A percentile compares a stretch with the other conserved stretches of the same genome.
Evolutionary conservation across 2,888 invertebrate genomes (phyloP).

Genomic region (Drosophila macrospina): DNA sequence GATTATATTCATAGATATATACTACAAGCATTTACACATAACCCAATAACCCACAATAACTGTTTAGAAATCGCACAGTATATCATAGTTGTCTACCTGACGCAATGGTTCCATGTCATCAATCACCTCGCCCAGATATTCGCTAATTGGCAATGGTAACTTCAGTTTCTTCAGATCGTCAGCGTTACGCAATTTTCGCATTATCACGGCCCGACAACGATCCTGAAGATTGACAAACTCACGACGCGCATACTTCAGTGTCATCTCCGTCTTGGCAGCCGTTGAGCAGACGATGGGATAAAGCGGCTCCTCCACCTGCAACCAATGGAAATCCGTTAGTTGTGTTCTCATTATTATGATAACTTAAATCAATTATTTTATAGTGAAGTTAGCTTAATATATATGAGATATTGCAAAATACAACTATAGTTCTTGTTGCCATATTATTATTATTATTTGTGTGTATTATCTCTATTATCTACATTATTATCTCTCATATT

Average conservation of each 20-base stretch:
- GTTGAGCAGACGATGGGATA: constrained; percentile 91
- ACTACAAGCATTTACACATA: constrained; percentile 18
- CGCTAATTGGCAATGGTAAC: constrained; percentile 87
- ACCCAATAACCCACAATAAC: neutral
- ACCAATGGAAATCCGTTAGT: neutral
- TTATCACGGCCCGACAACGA: constrained; percentile 88
- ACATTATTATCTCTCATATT: too few species aligned
- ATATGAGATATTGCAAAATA: too few species aligned
- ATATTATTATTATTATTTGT: too few species aligned
- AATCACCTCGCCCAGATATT: constrained; percentile 87
- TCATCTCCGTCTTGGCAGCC: constrained; percentile 91
- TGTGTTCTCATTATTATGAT: too few species aligned
- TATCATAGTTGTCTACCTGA: constrained; percentile 85
- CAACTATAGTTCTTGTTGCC: too few species aligned
- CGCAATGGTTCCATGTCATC: constrained; percentile 84
- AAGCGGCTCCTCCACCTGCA: constrained; percentile 87
- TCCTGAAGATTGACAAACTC: constrained; percentile 90
- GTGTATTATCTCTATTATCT: too few species aligned
- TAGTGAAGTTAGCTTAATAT: too few species aligned
- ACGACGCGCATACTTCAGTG: constrained; percentile 87
- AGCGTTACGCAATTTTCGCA: constrained; percentile 86
- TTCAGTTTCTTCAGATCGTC: constrained; percentile 87
- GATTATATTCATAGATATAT: constrained; percentile 34
- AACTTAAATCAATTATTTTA: too few species aligned
- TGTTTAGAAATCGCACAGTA: constrained; percentile 81